Evolutionary conservation across 2,888 invertebrate genomes (phyloP), one percentile per base, ranked within the genome.

Genomic region (Synergus laeviventris): DNA sequence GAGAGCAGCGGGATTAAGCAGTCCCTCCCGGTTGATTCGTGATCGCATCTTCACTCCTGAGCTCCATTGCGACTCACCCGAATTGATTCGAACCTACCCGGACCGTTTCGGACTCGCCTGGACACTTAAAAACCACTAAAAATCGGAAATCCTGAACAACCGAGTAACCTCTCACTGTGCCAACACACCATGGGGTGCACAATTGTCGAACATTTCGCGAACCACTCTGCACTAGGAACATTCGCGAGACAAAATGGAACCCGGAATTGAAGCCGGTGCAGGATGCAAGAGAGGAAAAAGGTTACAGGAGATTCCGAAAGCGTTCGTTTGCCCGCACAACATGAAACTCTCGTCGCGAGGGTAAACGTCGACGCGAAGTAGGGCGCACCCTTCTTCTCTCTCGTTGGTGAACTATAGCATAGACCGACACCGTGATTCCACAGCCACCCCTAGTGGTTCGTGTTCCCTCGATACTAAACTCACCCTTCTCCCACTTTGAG

Each of bases 331-430:
- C 75, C 78, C 74, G n/a, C 12, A 49, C 70, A 49, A 70, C 70
- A 70, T 31, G 70, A 49, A 70, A 49, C 49, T 78, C 73, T 75
- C 36, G 79, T 79, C 81, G 79, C 79, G 85, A 86, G 85, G 86
- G 84, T 84, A 86, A 87, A 86, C 87, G 85, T 80, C 82, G 83
- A 84, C 83, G 81, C 84, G 86, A 89, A 88, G 88, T 87, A 88
- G 89, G 89, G 87, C 89, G 88, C 88, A 90, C 89, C 89, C 89
- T 89, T 89, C 87, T 85, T 86, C 85, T 82, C 81, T 85, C 82
- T 77, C 78, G 77, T 73, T 76, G 78, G 79, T 82, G 84, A 81
- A 81, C 83, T 82, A 82, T 80, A 78, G 79, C 82, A 82, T 80
- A 78, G 79, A 81, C 81, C 81, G 83, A 82, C 83, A 86, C 85